These are phyloP conservation scores for Seison nebaliae DNA, from an alignment of 1,140 invertebrate species.

Conservation along the genomic window DNA sequence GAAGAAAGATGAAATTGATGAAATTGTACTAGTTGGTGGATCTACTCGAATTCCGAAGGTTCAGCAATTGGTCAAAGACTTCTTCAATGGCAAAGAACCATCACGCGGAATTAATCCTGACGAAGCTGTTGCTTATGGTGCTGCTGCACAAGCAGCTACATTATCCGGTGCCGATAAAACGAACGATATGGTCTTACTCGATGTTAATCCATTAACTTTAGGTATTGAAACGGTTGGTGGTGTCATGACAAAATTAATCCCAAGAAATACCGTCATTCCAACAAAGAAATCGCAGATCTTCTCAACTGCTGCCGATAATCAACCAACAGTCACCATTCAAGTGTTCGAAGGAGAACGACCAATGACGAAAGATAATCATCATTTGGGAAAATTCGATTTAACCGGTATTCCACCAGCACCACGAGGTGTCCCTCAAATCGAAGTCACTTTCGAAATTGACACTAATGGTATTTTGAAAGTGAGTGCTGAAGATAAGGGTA, in stretches of 20 bases:
- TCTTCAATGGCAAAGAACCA: constrained; percentile 87
- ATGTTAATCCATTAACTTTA: constrained; percentile 89
- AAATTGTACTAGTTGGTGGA: constrained; percentile 92
- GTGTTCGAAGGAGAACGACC: constrained; percentile 78
- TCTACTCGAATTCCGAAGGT: constrained; percentile 96
- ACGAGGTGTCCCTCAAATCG: constrained; percentile 88
- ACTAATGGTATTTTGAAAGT: constrained; percentile 76
- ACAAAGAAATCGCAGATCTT: constrained; percentile 99
- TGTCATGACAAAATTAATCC: constrained; percentile 95
- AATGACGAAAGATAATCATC: constrained; percentile 97
- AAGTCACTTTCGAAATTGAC: constrained; percentile 95
- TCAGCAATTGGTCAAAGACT: constrained; percentile 91
- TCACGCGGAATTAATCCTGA: constrained; percentile 91
- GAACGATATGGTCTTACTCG: constrained; percentile 75
- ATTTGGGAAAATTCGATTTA: constrained; percentile 84
- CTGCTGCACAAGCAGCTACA: constrained; percentile 82
- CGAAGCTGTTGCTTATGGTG: constrained; percentile 51
- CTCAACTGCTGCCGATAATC: constrained; percentile 91
- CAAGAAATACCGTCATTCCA: constrained; percentile 87
- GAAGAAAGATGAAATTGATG: constrained; percentile 91
- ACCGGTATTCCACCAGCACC: constrained; percentile 91
- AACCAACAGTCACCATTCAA: constrained; percentile 93
- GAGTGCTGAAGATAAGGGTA: constrained; percentile 83
- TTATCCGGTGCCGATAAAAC: constrained; percentile 45
- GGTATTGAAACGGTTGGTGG: constrained; percentile 98